Conservation (phyloP, 2,113 vertebrate species). For the Sebastes fasciatus region DNA sequence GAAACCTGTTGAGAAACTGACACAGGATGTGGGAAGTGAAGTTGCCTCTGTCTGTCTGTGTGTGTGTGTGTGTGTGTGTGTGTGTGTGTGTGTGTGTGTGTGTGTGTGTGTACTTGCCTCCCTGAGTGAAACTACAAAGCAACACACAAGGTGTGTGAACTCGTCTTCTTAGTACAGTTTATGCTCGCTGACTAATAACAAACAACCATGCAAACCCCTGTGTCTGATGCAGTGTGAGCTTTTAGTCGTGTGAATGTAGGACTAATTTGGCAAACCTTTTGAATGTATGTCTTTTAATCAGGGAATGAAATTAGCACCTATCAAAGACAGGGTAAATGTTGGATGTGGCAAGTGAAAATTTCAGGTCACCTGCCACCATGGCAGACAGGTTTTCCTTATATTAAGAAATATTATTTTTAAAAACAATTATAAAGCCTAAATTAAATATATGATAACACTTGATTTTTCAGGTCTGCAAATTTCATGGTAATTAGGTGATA, state of each 20-base stretch:
- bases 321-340: too few relatives aligned
- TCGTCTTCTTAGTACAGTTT: background rate
- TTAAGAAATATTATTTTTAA: too few relatives aligned
- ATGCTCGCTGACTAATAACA: background rate
- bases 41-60: constrained; percentile 25
- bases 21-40: constrained; percentile 71
- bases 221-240: constrained; percentile 3
- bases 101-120: constrained; percentile 3
- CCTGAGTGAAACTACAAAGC: background rate
- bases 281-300: background rate
- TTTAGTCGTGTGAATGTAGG: background rate
- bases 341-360: too few relatives aligned
- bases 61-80: background rate
- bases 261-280: background rate
- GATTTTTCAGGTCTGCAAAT: too few relatives aligned
- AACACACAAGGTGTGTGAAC: background rate
- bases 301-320: too few relatives aligned
- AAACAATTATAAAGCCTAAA: too few relatives aligned
- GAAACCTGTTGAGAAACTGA: constrained; percentile 67
- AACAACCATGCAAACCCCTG: constrained; percentile 8
- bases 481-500: too few relatives aligned
- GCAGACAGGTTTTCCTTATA: too few relatives aligned
- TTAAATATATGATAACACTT: too few relatives aligned
- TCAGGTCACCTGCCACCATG: too few relatives aligned
- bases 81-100: background rate